phyloP scores from a whole-genome alignment of 2,797 vertebrate genomes.

The Sibirionetta formosa region DNA sequence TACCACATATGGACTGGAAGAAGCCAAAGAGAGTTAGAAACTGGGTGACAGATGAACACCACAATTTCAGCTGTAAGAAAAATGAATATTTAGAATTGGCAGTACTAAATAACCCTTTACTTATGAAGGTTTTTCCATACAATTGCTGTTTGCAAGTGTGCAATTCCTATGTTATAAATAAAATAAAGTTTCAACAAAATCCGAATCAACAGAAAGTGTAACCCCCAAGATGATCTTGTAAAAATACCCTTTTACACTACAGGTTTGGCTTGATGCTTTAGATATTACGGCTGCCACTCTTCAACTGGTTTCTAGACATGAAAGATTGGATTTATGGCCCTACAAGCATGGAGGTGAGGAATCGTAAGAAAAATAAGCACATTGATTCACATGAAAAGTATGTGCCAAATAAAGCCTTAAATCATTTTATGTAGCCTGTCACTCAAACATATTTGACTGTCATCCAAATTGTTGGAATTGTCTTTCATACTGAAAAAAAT shows the following conservation, averaged over 20 bases:
- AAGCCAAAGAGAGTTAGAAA: neutral
- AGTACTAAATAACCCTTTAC: neutral
- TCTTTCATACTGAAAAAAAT: slow-evolving; percentile 9
- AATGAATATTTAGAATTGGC: neutral
- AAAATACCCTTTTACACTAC: neutral
- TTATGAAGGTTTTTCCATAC: neutral
- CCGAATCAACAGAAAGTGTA: neutral
- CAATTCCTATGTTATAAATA: neutral
- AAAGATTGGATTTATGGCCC: neutral
- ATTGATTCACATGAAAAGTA: slow-evolving; percentile 50
- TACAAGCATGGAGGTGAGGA: slow-evolving; percentile 27
- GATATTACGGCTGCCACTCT: slow-evolving; percentile 10
- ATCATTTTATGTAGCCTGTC: slow-evolving; percentile 49
- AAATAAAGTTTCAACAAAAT: neutral
- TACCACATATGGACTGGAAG: neutral
- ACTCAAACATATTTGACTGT: slow-evolving; percentile 48
- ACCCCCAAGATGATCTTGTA: neutral
- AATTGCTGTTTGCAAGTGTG: neutral
- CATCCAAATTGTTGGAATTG: slow-evolving; percentile 51
- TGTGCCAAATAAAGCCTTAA: slow-evolving; percentile 59
- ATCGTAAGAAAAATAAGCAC: slow-evolving; percentile 46
- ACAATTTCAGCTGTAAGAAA: neutral
- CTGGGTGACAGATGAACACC: neutral
- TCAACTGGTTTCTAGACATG: neutral
- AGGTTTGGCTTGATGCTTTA: neutral